A percentile compares a stretch with the other conserved stretches of the same genome.
These are phyloP conservation scores for Tachysurus fulvidraco DNA, from an alignment of 2,113 vertebrate genomes.

Conservation along the genomic window DNA sequence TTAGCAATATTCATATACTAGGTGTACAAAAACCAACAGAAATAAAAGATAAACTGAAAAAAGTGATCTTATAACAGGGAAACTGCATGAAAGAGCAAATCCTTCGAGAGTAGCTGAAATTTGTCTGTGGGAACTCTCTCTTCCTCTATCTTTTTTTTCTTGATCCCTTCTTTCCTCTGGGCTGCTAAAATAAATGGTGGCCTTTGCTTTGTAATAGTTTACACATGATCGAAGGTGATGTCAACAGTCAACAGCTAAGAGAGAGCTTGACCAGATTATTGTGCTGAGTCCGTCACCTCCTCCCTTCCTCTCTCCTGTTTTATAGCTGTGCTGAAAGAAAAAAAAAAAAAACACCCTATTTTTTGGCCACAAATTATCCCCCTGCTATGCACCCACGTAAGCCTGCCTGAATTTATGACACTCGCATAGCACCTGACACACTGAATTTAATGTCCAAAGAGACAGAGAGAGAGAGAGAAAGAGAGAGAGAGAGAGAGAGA, in stretches of 20 bases:
- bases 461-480: background rate
- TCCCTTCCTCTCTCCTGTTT: conserved; percentile 41
- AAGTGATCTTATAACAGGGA: conserved; percentile 33
- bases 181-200: conserved; percentile 66
- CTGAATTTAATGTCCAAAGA: conserved; percentile 59
- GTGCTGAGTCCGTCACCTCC: conserved; percentile 52
- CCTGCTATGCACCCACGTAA: conserved; percentile 49
- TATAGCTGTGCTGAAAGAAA: conserved; percentile 61
- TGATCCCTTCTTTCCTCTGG: conserved; percentile 59
- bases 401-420: conserved; percentile 66
- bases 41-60: conserved; percentile 17
- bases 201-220: conserved; percentile 63
- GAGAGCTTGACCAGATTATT: conserved; percentile 64
- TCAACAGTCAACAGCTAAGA: conserved; percentile 59
- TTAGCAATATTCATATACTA: background rate
- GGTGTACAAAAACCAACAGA: background rate
- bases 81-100: conserved; percentile 37
- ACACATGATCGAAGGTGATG: conserved; percentile 68
- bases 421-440: conserved; percentile 59
- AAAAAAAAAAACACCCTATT: conserved; percentile 64
- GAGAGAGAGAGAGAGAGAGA: conserved; percentile 18
- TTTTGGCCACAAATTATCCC: conserved; percentile 65
- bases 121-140: conserved; percentile 61
- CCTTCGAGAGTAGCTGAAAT: conserved; percentile 52
- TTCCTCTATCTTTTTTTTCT: conserved; percentile 33